phyloP scores from a whole-genome alignment of 1,140 invertebrate genomes.

The Papilio glaucus region DNA sequence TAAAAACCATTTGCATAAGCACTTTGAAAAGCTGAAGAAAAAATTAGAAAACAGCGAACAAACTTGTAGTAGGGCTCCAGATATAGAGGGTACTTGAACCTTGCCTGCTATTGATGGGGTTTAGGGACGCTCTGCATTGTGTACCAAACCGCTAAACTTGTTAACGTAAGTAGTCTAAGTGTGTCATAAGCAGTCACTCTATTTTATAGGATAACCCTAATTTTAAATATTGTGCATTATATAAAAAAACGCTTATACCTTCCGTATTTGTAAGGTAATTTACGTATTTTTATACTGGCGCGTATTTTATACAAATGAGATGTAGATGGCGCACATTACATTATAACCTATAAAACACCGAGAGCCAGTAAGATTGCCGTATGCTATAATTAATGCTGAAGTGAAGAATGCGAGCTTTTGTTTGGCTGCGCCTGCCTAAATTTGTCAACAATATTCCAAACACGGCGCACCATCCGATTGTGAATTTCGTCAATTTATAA shows the following conservation, averaged over 20 bases:
- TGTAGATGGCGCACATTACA: no score
- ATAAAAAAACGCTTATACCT: background rate
- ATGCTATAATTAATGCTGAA: background rate
- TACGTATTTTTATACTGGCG: no score
- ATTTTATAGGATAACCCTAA: constrained; percentile 10
- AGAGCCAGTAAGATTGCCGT: background rate
- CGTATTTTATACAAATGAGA: no score
- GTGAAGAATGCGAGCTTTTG: background rate
- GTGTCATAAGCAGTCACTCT: constrained; percentile 7
- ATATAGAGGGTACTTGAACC: constrained; percentile 28
- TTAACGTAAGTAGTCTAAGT: constrained; percentile 22
- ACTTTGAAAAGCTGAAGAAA: background rate
- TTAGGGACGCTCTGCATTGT: constrained; percentile 12
- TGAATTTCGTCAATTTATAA: no score
- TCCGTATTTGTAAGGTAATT: no score
- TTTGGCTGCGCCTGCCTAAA: background rate
- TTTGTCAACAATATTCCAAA: no score
- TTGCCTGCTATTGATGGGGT: constrained; percentile 32
- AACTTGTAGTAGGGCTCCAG: constrained; percentile 15
- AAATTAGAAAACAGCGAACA: constrained; percentile 2
- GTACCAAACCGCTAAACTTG: constrained; percentile 22
- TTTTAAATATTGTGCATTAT: background rate
- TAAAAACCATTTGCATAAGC: background rate
- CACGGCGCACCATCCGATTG: no score
- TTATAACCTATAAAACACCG: background rate